These are phyloP conservation scores for Barnardius zonarius DNA, from an alignment of 2,113 vertebrate genomes.

Conservation along the genomic window DNA sequence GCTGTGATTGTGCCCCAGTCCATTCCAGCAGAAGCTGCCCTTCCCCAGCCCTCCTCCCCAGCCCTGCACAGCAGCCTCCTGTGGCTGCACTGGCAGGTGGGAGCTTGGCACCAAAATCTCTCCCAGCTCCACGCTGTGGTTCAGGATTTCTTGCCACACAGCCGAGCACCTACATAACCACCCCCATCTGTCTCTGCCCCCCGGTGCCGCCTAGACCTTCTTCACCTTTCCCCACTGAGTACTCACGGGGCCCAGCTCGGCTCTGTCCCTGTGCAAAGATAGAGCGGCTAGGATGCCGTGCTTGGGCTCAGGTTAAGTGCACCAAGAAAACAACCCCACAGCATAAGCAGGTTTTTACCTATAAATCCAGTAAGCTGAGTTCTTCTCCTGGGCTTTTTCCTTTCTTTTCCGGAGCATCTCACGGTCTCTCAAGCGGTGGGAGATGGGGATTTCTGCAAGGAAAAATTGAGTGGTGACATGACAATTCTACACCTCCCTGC, in stretches of 20 bases:
- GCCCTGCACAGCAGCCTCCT: not conserved
- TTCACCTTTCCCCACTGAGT: not conserved
- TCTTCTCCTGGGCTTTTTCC: conserved; percentile 84
- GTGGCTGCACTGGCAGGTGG: fast-evolving
- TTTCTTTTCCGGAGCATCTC: conserved; percentile 87
- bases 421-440: conserved; percentile 81
- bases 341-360: conserved; percentile 77
- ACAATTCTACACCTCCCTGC: not conserved
- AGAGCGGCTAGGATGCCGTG: not conserved
- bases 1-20: not conserved
- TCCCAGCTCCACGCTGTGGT: fast-evolving
- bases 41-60: not conserved
- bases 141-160: not conserved
- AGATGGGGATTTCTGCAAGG: conserved; percentile 53
- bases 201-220: fast-evolving
- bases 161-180: not conserved
- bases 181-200: too few relatives aligned
- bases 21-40: not conserved
- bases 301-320: not conserved
- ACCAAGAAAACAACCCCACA: not conserved
- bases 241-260: not conserved
- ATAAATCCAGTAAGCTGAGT: conserved; percentile 81
- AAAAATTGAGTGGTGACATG: not conserved
- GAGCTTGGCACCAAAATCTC: not conserved
- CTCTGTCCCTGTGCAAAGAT: not conserved